Conservation (phyloP, 2,888 invertebrate genomes). For the Zygothrica quintamaculata region DNA sequence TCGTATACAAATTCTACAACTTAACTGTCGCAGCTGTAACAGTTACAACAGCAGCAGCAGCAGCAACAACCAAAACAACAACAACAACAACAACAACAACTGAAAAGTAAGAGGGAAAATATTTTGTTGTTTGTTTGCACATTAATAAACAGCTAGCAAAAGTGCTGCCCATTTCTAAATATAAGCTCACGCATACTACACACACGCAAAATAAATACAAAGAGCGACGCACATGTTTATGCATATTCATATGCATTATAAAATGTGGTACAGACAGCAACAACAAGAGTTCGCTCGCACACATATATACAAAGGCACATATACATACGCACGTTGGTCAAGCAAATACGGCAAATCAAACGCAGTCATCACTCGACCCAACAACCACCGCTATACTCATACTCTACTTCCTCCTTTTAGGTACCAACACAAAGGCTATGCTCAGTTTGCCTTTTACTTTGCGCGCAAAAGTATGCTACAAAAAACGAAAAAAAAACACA, state of each 20-base stretch:
- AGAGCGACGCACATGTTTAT: constrained; percentile 46
- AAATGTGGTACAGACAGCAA: constrained; percentile 51
- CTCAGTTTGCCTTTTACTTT: constrained; percentile 52
- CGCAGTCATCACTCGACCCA: constrained; percentile 43
- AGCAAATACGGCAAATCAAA: constrained; percentile 65
- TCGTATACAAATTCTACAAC: constrained; percentile 21
- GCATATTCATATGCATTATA: constrained; percentile 67
- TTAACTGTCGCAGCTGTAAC: constrained; percentile 27
- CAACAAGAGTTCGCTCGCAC: constrained; percentile 17
- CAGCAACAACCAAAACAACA: not conserved
- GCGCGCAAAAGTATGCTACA: constrained; percentile 64
- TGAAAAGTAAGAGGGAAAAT: constrained; percentile 2
- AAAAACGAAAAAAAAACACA: constrained; percentile 25
- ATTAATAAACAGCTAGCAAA: constrained; percentile 55
- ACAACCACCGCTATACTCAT: not conserved
- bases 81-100: no score
- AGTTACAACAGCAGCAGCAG: constrained; percentile 27
- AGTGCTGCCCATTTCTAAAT: constrained; percentile 38
- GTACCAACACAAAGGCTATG: not conserved
- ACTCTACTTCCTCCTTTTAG: not conserved
- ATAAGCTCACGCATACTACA: constrained; percentile 1
- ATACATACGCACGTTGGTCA: constrained; percentile 45
- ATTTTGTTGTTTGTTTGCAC: constrained; percentile 41
- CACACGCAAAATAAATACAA: not conserved
- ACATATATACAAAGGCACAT: constrained; percentile 15